These are phyloP conservation scores for Mamestra configurata DNA, from an alignment of 1,140 invertebrate genomes.

Conservation along the genomic window DNA sequence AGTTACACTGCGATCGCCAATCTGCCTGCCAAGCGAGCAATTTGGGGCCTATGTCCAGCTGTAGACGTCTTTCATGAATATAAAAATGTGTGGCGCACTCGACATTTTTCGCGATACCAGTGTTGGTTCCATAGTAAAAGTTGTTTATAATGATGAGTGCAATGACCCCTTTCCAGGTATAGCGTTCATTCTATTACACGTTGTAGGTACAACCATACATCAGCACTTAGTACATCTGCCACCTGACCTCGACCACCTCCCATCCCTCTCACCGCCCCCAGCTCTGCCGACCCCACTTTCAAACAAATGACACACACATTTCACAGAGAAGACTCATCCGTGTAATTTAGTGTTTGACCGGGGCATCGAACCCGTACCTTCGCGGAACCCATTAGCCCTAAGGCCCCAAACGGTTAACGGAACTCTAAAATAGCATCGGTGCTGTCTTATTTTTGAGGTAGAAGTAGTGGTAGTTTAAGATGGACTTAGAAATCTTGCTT, in stretches of 20 bases:
- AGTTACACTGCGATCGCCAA: too few relatives aligned
- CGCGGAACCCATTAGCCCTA: constrained; percentile 40
- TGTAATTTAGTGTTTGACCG: constrained; percentile 39
- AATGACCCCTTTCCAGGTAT: too few relatives aligned
- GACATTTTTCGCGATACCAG: too few relatives aligned
- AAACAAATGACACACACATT: constrained; percentile 18
- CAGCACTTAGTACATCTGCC: neutral
- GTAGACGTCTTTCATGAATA: too few relatives aligned
- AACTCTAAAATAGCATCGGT: constrained; percentile 24
- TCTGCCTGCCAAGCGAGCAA: too few relatives aligned
- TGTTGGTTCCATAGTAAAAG: too few relatives aligned
- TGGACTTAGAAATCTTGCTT: neutral
- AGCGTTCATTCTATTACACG: too few relatives aligned
- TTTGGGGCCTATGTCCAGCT: too few relatives aligned
- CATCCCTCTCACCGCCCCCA: neutral
- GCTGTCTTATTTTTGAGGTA: constrained; percentile 1
- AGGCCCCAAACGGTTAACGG: constrained; percentile 39
- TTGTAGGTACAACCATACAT: too few relatives aligned
- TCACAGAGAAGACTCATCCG: constrained; percentile 14
- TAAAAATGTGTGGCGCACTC: too few relatives aligned
- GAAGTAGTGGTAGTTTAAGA: neutral
- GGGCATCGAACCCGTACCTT: constrained; percentile 25
- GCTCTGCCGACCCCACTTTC: constrained; percentile 29
- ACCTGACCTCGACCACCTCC: neutral
- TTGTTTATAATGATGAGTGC: too few relatives aligned